Conservation (phyloP, 2,888 invertebrate species). For the Mechanitis messenoides region DNA sequence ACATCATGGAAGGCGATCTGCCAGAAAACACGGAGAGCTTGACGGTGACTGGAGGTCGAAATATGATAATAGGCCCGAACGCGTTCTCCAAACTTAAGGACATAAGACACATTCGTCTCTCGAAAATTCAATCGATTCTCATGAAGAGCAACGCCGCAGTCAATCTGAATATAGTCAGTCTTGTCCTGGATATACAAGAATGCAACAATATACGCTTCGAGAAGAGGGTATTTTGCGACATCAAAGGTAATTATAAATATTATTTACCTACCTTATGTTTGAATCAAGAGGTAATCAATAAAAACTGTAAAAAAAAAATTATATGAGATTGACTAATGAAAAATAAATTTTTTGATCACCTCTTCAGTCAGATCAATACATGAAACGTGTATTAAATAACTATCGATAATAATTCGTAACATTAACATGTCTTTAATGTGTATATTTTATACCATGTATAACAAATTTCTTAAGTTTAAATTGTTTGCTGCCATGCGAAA, state of each 20-base stretch:
- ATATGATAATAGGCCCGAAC: conserved; percentile 72
- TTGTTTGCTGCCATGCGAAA: conserved; percentile 4
- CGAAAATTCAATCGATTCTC: conserved; percentile 69
- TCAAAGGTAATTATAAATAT: conserved; percentile 61
- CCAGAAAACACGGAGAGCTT: conserved; percentile 78
- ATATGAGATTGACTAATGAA: not conserved
- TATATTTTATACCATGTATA: not conserved
- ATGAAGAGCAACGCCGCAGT: conserved; percentile 78
- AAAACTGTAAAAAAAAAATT: not conserved
- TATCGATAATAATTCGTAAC: not conserved
- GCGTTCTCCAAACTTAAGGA: conserved; percentile 76
- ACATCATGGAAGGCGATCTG: conserved; percentile 69
- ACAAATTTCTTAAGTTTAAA: not conserved
- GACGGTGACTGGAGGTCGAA: conserved; percentile 73
- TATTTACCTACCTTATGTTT: not conserved
- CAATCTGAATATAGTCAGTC: conserved; percentile 76
- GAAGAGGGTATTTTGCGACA: conserved; percentile 78
- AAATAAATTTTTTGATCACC: conserved; percentile 2
- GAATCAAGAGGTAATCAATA: not conserved
- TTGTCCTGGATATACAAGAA: conserved; percentile 77
- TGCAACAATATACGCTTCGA: conserved; percentile 78
- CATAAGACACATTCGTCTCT: conserved; percentile 73
- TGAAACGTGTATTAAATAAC: not conserved
- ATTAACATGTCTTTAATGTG: not conserved
- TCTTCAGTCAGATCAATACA: not conserved